Evolutionary conservation across 2,888 invertebrate species (phyloP).

Genomic region (Malthinus flaveolus): DNA sequence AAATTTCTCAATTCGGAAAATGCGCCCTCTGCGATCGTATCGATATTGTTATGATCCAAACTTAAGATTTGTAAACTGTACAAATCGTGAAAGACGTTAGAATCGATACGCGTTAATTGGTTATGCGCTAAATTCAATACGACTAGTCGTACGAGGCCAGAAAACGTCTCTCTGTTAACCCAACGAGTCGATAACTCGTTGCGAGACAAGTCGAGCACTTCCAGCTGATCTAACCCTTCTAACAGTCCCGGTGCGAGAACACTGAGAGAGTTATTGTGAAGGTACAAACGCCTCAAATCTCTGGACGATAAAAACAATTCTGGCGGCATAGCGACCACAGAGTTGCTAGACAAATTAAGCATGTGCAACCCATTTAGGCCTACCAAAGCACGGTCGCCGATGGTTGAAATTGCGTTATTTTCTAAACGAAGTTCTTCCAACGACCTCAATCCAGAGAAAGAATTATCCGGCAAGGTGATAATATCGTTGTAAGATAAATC

Average conservation of each 20-base stretch:
- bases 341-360: conserved; percentile 79
- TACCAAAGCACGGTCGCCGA: conserved; percentile 75
- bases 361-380: conserved; percentile 70
- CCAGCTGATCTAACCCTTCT: conserved; percentile 72
- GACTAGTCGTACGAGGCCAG: conserved; percentile 72
- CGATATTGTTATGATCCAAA: conserved; percentile 72
- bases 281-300: conserved; percentile 71
- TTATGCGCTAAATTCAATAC: conserved; percentile 77
- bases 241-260: conserved; percentile 76
- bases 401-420: conserved; percentile 74
- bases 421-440: conserved; percentile 72
- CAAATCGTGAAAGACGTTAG: conserved; percentile 72
- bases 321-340: conserved; percentile 74
- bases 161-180: conserved; percentile 78
- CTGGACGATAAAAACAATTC: conserved; percentile 76
- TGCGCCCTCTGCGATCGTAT: conserved; percentile 71
- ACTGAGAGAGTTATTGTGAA: conserved; percentile 77
- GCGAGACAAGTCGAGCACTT: conserved; percentile 71
- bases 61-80: conserved; percentile 75
- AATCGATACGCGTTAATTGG: conserved; percentile 70
- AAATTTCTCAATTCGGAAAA: conserved; percentile 77
- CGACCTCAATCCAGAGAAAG: conserved; percentile 70
- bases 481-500: conserved; percentile 78
- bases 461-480: conserved; percentile 69
- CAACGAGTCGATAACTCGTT: conserved; percentile 78